These are phyloP conservation scores for Coluber constrictor DNA, from an alignment of 2,797 vertebrate species.

Conservation along the genomic window DNA sequence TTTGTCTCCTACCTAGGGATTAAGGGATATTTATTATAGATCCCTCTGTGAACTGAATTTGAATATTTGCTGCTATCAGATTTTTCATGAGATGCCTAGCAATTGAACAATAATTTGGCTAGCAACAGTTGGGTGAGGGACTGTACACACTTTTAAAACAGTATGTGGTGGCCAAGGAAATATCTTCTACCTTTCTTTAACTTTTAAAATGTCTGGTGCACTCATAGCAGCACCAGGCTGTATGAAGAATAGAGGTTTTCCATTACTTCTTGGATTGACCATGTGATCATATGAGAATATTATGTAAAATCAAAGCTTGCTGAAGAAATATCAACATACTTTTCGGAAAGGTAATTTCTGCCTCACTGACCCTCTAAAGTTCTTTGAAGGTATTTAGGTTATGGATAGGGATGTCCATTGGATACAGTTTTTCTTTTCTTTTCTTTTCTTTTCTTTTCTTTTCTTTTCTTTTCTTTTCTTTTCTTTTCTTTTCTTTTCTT, in stretches of 20 bases:
- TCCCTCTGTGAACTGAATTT: not conserved
- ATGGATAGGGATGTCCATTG: not conserved
- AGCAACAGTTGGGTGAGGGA: not conserved
- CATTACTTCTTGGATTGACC: not conserved
- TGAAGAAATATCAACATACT: not conserved
- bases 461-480: not conserved
- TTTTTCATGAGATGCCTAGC: not conserved
- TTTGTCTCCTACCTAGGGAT: not conserved
- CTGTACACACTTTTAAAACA: not conserved
- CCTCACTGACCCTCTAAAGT: not conserved
- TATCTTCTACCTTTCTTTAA: not conserved
- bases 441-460: not conserved
- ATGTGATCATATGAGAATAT: not conserved
- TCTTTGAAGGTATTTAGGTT: not conserved
- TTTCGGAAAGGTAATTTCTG: not conserved
- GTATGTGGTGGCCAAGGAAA: not conserved
- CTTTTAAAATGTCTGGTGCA: not conserved
- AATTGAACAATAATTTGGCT: not conserved
- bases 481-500: not conserved
- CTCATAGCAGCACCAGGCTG: not conserved
- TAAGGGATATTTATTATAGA: not conserved
- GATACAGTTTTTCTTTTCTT: not conserved
- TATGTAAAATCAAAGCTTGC: not conserved
- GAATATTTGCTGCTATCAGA: not conserved
- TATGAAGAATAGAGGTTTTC: not conserved